Conservation (phyloP, 2,113 vertebrate genomes). For the Cinclus mexicanus region DNA sequence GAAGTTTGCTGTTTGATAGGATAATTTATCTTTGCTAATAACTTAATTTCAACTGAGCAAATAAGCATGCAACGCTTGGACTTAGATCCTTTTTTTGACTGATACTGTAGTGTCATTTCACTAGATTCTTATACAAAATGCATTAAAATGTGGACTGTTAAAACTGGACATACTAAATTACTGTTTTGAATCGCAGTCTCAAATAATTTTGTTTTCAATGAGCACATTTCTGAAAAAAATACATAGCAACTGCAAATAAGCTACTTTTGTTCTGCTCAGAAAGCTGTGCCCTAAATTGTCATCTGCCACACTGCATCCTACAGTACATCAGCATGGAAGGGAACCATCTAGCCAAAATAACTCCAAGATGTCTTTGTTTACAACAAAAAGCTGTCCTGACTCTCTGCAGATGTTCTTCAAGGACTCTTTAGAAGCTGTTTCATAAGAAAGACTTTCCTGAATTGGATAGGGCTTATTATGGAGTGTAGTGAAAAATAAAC, state of each 20-base stretch:
- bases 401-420: slow-evolving; percentile 1
- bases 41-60: neutral
- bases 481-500: neutral
- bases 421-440: slow-evolving; percentile 22
- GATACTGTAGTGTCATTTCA: neutral
- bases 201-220: neutral
- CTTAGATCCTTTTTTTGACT: neutral
- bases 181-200: neutral
- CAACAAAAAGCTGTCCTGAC: neutral
- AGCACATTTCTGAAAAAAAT: neutral
- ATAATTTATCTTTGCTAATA: neutral
- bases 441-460: slow-evolving; percentile 25
- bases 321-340: neutral
- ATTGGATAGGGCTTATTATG: neutral
- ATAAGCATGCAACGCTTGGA: neutral
- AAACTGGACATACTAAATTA: neutral
- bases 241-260: neutral
- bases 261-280: neutral
- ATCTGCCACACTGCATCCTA: neutral
- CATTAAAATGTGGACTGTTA: neutral
- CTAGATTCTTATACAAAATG: neutral
- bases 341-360: neutral
- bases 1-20: neutral
- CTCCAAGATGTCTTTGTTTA: neutral
- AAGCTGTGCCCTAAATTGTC: neutral